Conservation (phyloP, 1,140 invertebrate genomes). For the Meloidogyne chitwoodi region DNA sequence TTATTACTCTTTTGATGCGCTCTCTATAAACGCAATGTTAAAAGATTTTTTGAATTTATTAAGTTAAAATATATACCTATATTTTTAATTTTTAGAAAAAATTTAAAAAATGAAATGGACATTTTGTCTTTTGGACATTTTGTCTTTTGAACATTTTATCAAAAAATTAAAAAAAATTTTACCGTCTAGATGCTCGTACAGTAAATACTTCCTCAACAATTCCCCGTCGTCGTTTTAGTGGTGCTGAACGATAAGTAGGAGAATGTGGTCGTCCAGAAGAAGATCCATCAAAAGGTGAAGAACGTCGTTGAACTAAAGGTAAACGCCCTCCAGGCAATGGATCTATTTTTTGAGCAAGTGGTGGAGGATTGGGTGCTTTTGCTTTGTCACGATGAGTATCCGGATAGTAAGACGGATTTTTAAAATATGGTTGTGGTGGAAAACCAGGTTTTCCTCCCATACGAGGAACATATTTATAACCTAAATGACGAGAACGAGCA, state of each 20-base stretch:
- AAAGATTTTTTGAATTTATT: not conserved
- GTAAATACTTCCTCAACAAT: not conserved
- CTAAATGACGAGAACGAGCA: not conserved
- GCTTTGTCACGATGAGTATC: not conserved
- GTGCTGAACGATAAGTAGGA: not conserved
- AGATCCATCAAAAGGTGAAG: not conserved
- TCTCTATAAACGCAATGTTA: not conserved
- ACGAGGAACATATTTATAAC: not conserved
- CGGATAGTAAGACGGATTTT: conserved; percentile 16
- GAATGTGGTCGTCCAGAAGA: not conserved
- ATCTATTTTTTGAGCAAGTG: conserved; percentile 1
- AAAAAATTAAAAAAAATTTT: not conserved
- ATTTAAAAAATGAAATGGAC: not conserved
- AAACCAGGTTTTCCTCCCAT: not conserved
- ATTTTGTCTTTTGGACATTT: too few relatives aligned
- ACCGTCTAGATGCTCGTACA: not conserved
- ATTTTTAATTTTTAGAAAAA: not conserved
- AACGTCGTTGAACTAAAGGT: conserved; percentile 11
- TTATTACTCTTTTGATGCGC: too few relatives aligned
- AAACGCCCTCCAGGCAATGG: conserved; percentile 16
- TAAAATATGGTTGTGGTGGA: conserved; percentile 13
- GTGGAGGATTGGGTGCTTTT: not conserved
- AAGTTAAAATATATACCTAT: not conserved
- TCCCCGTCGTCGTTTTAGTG: not conserved
- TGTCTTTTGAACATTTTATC: not conserved